Evolutionary conservation across 2,113 vertebrate species (phyloP), one percentile per base, ranked within the genome.

Genomic region (Corapipo altera): DNA sequence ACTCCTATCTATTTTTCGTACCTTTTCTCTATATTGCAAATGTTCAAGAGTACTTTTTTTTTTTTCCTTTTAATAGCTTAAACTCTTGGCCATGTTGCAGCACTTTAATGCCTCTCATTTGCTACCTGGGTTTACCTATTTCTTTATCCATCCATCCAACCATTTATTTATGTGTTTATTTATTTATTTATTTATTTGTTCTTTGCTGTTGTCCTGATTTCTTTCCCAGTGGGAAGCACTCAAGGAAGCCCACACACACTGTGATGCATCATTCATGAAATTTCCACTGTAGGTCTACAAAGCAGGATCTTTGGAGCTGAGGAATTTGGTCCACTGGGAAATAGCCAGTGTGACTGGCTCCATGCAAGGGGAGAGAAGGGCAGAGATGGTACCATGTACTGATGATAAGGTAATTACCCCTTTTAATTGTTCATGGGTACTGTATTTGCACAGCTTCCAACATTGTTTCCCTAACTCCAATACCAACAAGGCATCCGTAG

Each of bases 401-500:
- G 19, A 4, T 22, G 4, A 51, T 73, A 39, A 58, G 46, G 9
- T 6, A 15, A 1, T 9, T 48, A 11, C 0, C 5, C 12, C 12
- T 24, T 87, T 57, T 22, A 35, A 2, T 41, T 54, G 5, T n/a
- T 66, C 10, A 41, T 12, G 16, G 5, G 0, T 32, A 15, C 6
- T 18, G 4, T 23, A 49, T 52, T 81, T 66, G 43, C 1, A 3
- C 22, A 35, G 10, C 3, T 86, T 49, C 11, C 28, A 71, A 71
- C 54, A 8, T 2, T 71, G 39, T 61, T 59, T 64, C 23, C 15
- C 14, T 30, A 77, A 67, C 20, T 77, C n/a, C 5, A n/a, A 7
- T 7, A 37, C 2, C 12, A 33, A 7, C 8, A 12, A 10, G 5
- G 1, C 2, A 0, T 28, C 9, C 19, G 4, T 14, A 52, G 2